Evolutionary conservation across 2,113 vertebrate genomes (phyloP).

Genomic region (Anguilla rostrata): DNA sequence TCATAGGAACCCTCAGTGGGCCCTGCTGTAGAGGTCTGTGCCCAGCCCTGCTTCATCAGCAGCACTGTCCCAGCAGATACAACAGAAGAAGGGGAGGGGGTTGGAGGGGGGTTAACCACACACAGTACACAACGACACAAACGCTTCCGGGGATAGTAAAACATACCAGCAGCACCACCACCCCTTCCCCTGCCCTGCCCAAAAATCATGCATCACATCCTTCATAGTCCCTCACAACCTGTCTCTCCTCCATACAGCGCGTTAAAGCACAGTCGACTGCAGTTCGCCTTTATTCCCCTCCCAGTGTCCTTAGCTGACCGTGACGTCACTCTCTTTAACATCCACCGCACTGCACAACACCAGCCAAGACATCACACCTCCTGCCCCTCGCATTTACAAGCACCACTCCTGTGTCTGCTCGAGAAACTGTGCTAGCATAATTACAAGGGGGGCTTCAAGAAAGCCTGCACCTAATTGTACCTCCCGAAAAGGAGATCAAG

Average conservation of each 20-base stretch:
- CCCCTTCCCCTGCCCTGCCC: background rate
- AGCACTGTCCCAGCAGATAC: constrained; percentile 77
- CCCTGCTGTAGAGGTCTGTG: constrained; percentile 81
- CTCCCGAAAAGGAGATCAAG: background rate
- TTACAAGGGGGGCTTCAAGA: background rate
- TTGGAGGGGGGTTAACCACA: constrained; percentile 7
- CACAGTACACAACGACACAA: background rate
- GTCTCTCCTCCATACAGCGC: background rate
- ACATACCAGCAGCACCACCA: background rate
- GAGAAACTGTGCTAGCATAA: background rate
- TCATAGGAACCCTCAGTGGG: constrained; percentile 86
- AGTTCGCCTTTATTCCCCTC: background rate
- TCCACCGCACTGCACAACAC: background rate
- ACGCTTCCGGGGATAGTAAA: background rate
- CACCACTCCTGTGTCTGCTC: background rate
- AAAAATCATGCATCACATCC: background rate
- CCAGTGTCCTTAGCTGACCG: background rate
- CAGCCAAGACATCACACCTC: background rate
- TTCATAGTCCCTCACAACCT: background rate
- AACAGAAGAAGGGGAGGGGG: constrained; percentile 66
- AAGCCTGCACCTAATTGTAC: background rate
- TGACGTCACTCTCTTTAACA: background rate
- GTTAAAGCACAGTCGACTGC: background rate
- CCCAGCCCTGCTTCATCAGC: constrained; percentile 91
- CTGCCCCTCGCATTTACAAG: background rate